Evolutionary conservation across 37 sponge, comb jelly and placozoan genomes (phyloP), one percentile per base, ranked within the genome.

Genomic region (Halichondria panicea): DNA sequence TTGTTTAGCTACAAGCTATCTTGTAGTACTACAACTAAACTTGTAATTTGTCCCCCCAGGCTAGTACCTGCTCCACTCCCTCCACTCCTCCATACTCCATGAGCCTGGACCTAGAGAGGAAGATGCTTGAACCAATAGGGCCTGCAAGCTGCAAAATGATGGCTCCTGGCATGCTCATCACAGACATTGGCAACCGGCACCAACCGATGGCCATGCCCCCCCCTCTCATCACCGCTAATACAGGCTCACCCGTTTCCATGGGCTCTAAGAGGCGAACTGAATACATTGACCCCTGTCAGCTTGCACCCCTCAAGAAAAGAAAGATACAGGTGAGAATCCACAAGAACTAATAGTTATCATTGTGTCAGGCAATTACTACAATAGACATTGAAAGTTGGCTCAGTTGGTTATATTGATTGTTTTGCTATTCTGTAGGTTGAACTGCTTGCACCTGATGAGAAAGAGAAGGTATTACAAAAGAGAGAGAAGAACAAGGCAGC

Each of bases 401-500:
- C n/a, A n/a, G n/a, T n/a, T n/a, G n/a, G n/a, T n/a, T n/a, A n/a
- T n/a, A n/a, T n/a, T n/a, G n/a, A n/a, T n/a, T n/a, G 3, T 58
- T 38, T 39, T 54, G 27, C 58, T 18, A 30, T 9, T 6, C 35
- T 54, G 12, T 40, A 88, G 88, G 66, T 82, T 15, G 83, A 91
- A 0, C 27, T 82, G 50, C 66, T 91, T 45, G 66, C 50, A 39
- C 83, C 83, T 8, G 77, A 88, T 25, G 94, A 98, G 64, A 68
- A 84, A 42, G 89, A 93, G 1, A 98, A 91, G 65, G 72, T 90
- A 8, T 55, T 87, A 6, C 54, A 78, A 44, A 89, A 96, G 77
- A 42, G 99, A 54, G 94, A 93, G 68, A 95, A 93, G 69, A 98
- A 98, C 81, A 95, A 93, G 78, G 84, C 87, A 0, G 99, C 99